Base-by-base conservation (phyloP, 2,888 invertebrate genomes). In the Suillia variegata region DNA sequence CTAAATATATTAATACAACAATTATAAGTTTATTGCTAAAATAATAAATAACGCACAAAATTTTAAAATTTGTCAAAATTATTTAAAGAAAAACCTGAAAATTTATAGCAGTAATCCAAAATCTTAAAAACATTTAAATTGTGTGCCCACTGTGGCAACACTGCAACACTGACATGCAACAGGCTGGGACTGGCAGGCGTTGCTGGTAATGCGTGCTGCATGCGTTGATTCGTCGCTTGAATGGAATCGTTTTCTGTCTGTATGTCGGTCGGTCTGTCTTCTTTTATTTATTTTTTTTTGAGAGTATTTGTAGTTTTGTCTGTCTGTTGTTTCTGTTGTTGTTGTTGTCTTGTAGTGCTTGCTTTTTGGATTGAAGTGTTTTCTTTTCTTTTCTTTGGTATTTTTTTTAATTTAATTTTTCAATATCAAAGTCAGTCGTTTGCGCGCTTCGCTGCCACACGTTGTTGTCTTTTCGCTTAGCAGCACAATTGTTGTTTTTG, bases 171-270 rank as follows among this genome's bases (percentile, higher is more conserved):
- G n/a, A n/a, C n/a, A n/a, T n/a, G n/a, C n/a, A n/a, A n/a, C n/a
- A n/a, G n/a, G n/a, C n/a, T n/a, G n/a, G n/a, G n/a, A n/a, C n/a
- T 12, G 24, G 22, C 54, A 15, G 31, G 24, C 20, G 45, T n/a
- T n/a, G n/a, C n/a, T n/a, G n/a, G 20, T 15, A 54, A 54, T 22
- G 42, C 54, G 24, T 42, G 17, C n/a, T 20, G 54, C 54, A 42
- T 54, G 38, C 45, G 21, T 52, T 42, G 15, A 18, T 45, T 24
- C 45, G 45, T 13, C 45, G 45, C 45, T 45, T 45, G 45, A 45
- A 45, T 45, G 45, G 45, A 45, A 45, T 45, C 45, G 45, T n/a
- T n/a, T n/a, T n/a, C n/a, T n/a, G n/a, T n/a, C n/a, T n/a, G n/a
- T n/a, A n/a, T n/a, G n/a, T n/a, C n/a, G n/a, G n/a, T n/a, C n/a